Evolutionary conservation across 1,140 invertebrate genomes (phyloP).

Genomic region (Tyrophagus putrescentiae): DNA sequence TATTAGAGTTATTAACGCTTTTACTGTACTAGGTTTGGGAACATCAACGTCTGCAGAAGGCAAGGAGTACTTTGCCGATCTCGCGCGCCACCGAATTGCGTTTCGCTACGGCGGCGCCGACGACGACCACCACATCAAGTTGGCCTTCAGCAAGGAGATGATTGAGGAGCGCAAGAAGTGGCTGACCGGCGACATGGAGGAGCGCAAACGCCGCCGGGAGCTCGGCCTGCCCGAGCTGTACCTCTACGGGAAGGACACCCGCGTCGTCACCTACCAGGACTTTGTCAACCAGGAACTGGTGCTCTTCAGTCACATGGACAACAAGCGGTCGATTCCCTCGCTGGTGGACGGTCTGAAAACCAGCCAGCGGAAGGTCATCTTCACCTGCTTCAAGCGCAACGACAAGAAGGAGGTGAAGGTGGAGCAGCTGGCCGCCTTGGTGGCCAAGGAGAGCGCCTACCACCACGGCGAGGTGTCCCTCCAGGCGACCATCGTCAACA

Average conservation of each 20-base stretch:
- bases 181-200: slow-evolving; percentile 92
- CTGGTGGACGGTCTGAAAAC: slow-evolving; percentile 95
- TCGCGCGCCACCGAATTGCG: slow-evolving; percentile 75
- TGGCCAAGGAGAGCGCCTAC: slow-evolving; percentile 92
- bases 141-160: slow-evolving; percentile 93
- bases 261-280: slow-evolving; percentile 67
- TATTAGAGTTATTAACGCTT: neutral
- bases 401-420: slow-evolving; percentile 95
- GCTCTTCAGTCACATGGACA: slow-evolving; percentile 91
- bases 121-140: slow-evolving; percentile 81
- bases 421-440: slow-evolving; percentile 89
- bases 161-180: slow-evolving; percentile 91
- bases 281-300: slow-evolving; percentile 96
- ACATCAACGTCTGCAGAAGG: slow-evolving; percentile 95
- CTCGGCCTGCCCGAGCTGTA: slow-evolving; percentile 73
- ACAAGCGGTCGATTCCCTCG: slow-evolving; percentile 85
- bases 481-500: slow-evolving; percentile 87
- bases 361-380: slow-evolving; percentile 85
- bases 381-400: slow-evolving; percentile 90
- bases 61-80: slow-evolving; percentile 95
- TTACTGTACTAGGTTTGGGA: slow-evolving; percentile 62
- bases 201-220: slow-evolving; percentile 71
- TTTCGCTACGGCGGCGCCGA: slow-evolving; percentile 71
- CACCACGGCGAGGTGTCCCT: slow-evolving; percentile 94
- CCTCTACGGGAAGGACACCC: slow-evolving; percentile 83